Base-by-base conservation (phyloP, 2,888 invertebrate genomes). In the Ferdinandea cuprea region DNA sequence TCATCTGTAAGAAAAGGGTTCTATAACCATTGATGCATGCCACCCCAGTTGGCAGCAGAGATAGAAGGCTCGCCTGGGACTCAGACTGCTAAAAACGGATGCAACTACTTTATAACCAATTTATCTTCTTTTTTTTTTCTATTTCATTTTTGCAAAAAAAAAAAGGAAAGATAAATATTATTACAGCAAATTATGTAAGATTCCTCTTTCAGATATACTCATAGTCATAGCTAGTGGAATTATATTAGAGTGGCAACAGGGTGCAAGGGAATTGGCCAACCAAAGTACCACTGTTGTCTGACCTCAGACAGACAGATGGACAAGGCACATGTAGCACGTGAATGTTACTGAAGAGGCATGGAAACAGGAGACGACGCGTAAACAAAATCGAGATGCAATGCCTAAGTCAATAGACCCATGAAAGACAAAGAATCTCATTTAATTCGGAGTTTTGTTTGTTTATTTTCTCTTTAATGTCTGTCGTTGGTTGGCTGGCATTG, bases 391-490 rank as follows among this genome's bases (percentile, higher is more conserved):
- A 72, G 72, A 69, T 52, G 76, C 74, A 80, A 50, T 58, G 69
- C 37, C 80, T 59, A 54, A 77, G 71, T 77, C 77, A 81, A 81
- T 48, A 81, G 77, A 72, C 77, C 37, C 48, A 44, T 48, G 65
- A 42, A 77, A 81, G 81, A 81, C 81, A 81, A 77, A 81, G 81
- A 81, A 71, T 77, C 77, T 77, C 65, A 77, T 81, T 81, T 81
- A 81, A 81, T 81, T 76, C 54, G 48, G 35, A 72, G 65, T 77
- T 54, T 68, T 83, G 73, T 54, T 68, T 83, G 73, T 83, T 78
- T 83, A 63, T 78, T 78, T 78, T 73, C 54, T 11, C 32, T 54
- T 37, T 56, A 17, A 19, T 37, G 9, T 54, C 40, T 63, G 25
- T 50, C 35, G 48, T 71, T 42, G 54, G 61, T n/a, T n/a, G n/a